Conservation (phyloP, 2,888 invertebrate genomes). For the Oconnorella tubifera region DNA sequence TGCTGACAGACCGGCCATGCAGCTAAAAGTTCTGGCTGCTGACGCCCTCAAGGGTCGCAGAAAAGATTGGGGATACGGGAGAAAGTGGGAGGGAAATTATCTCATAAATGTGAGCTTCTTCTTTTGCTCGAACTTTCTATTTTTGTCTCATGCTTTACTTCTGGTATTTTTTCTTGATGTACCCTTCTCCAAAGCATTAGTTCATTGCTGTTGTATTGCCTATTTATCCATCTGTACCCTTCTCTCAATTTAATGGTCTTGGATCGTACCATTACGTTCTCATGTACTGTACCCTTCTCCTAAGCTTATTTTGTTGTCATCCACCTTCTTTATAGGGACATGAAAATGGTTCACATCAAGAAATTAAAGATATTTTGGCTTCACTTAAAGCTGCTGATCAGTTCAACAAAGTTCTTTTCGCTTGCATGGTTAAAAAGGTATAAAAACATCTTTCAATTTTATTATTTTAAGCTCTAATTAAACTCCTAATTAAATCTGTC, state of each 20-base stretch:
- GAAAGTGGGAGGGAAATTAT: conserved; percentile 83
- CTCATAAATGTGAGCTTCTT: conserved; percentile 60
- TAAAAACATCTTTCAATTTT: conserved; percentile 7
- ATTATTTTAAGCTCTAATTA: no score
- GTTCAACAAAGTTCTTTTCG: conserved; percentile 58
- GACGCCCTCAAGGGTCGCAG: conserved; percentile 65
- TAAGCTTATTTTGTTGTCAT: no score
- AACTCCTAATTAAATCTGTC: no score
- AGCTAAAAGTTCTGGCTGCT: conserved; percentile 74
- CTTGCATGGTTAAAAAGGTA: conserved; percentile 50
- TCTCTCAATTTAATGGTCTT: no score
- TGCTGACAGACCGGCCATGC: conserved; percentile 81
- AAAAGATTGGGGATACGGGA: conserved; percentile 69
- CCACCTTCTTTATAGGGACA: conserved; percentile 1
- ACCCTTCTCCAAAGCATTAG: no score
- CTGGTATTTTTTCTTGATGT: no score
- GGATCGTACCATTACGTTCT: no score
- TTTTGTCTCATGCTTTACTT: no score
- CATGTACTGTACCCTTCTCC: no score
- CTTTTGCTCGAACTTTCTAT: no score
- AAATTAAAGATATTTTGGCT: conserved; percentile 1
- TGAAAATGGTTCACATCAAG: neutral
- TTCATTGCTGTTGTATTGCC: no score
- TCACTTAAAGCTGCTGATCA: conserved; percentile 68
- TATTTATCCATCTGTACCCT: no score